Evolutionary conservation across 2,797 vertebrate species (phyloP).

Genomic region (Margarornis squamiger): DNA sequence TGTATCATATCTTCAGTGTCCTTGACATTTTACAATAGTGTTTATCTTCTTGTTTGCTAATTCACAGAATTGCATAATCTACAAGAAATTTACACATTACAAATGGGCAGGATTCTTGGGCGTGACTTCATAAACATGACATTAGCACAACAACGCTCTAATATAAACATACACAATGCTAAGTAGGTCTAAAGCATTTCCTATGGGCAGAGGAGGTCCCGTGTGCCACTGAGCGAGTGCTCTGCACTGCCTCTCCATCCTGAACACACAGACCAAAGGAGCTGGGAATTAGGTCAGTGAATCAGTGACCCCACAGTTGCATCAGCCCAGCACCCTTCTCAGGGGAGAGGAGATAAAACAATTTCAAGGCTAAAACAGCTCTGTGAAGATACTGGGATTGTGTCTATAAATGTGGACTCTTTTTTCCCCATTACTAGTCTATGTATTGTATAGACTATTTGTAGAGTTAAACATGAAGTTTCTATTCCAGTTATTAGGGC

Average conservation of each 20-base stretch:
- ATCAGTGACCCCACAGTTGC: background rate
- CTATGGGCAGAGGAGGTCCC: background rate
- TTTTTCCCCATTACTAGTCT: fast-evolving
- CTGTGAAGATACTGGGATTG: background rate
- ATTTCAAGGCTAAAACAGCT: background rate
- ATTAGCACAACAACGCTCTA: background rate
- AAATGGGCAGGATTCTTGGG: background rate
- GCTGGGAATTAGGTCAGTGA: background rate
- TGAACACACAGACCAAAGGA: background rate
- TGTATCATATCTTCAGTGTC: background rate
- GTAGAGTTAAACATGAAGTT: background rate
- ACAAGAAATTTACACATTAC: conserved; percentile 1
- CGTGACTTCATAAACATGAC: background rate
- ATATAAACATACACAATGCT: background rate
- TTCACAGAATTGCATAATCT: background rate
- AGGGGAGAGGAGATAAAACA: background rate
- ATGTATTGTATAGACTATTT: background rate
- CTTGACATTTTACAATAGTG: conserved; percentile 32
- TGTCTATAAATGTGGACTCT: background rate
- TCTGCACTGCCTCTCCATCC: background rate
- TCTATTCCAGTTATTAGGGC: background rate
- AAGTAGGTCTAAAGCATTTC: background rate
- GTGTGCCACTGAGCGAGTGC: fast-evolving
- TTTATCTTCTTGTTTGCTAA: conserved; percentile 26
- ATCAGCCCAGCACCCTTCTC: background rate